Conservation (phyloP, 2,888 invertebrate genomes). For the Helicoverpa assulta region DNA sequence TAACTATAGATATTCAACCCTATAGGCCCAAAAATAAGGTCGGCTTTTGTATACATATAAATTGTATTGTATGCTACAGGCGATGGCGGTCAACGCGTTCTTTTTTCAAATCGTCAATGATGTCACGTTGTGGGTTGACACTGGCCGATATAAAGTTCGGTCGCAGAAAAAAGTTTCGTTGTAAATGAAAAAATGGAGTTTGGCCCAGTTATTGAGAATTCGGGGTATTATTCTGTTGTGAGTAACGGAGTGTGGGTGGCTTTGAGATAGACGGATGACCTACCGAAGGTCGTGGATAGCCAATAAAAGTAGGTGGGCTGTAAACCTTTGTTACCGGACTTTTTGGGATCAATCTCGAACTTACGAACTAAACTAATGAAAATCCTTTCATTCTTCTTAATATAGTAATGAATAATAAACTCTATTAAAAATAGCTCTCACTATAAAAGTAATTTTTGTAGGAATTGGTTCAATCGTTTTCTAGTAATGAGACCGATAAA, state of each 20-base stretch:
- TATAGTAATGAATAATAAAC: no score
- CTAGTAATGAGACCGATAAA: background rate
- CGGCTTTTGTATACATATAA: conserved; percentile 34
- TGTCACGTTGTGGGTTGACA: conserved; percentile 64
- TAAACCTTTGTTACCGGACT: conserved; percentile 11
- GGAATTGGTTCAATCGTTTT: background rate
- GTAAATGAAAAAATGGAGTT: conserved; percentile 42
- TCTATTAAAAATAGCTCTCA: no score
- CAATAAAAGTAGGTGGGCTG: conserved; percentile 6
- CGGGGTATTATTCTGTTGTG: conserved; percentile 31
- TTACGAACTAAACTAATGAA: background rate
- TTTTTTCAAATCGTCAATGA: conserved; percentile 67
- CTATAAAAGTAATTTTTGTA: no score
- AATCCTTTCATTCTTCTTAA: no score
- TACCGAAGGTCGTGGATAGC: conserved; percentile 21
- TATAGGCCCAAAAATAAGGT: conserved; percentile 28
- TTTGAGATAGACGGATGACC: conserved; percentile 25
- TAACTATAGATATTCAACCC: conserved; percentile 46
- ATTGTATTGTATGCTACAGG: conserved; percentile 54
- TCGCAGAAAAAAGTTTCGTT: conserved; percentile 49
- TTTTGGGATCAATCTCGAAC: background rate
- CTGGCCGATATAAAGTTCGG: conserved; percentile 59
- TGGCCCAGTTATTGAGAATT: conserved; percentile 26
- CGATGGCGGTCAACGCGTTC: conserved; percentile 70
- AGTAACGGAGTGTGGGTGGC: conserved; percentile 25